A percentile compares a stretch with the other conserved stretches of the same genome.
Evolutionary conservation across 2,113 vertebrate species (phyloP).

Genomic region (Anoura caudifer): DNA sequence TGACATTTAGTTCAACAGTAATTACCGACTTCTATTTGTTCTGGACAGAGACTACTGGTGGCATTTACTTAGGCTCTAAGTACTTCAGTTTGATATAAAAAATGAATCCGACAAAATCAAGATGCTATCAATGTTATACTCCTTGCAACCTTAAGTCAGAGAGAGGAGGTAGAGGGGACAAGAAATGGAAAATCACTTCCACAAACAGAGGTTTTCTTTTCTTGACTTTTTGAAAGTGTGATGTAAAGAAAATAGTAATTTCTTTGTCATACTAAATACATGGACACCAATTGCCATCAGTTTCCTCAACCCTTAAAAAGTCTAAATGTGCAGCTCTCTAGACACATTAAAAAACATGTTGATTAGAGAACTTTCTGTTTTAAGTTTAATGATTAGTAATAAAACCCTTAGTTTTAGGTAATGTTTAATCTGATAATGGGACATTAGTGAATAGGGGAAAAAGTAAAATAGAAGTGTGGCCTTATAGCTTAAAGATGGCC

Average conservation of each 20-base stretch:
- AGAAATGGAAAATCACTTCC: background rate
- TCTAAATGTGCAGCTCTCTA: background rate
- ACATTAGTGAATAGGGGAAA: background rate
- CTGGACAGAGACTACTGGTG: background rate
- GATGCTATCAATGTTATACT: background rate
- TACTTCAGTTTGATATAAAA: background rate
- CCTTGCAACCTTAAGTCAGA: background rate
- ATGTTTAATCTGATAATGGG: constrained; percentile 13
- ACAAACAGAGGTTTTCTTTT: background rate
- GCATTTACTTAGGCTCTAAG: background rate
- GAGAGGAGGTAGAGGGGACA: background rate
- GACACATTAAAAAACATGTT: constrained; percentile 4
- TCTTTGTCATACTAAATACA: background rate
- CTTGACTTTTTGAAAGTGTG: background rate
- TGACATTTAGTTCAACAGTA: background rate
- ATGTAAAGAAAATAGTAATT: background rate
- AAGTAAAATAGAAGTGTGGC: background rate
- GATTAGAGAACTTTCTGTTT: constrained; percentile 28
- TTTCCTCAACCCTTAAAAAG: background rate
- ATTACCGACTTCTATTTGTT: constrained; percentile 29
- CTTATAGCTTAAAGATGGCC: background rate
- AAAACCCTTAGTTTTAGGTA: background rate
- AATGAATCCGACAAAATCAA: background rate
- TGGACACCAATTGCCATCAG: background rate
- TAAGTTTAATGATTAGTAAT: background rate